A percentile compares a stretch with the other conserved stretches of the same genome.
These are phyloP conservation scores for Muscicapa striata DNA, from an alignment of 2,797 vertebrate species.

Conservation along the genomic window DNA sequence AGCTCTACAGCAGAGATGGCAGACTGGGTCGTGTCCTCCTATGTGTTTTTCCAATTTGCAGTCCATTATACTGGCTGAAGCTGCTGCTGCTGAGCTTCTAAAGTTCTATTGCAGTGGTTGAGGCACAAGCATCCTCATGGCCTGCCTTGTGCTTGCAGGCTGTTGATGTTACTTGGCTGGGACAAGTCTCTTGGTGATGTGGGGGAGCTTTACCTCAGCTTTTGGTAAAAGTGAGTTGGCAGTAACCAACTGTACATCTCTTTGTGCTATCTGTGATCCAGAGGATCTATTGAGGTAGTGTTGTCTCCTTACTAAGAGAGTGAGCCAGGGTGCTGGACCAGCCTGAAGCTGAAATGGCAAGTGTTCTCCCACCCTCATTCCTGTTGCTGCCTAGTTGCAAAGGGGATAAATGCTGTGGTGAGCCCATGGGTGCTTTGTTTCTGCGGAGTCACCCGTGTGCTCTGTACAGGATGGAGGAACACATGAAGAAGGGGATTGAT, in stretches of 20 bases:
- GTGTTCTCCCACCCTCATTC: neutral
- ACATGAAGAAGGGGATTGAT: neutral
- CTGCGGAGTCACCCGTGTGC: neutral
- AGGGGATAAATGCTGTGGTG: neutral
- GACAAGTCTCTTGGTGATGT: neutral
- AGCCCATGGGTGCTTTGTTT: neutral
- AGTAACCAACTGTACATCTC: neutral
- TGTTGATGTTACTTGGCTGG: neutral
- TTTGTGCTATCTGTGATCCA: neutral
- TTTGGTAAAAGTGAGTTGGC: neutral
- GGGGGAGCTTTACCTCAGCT: neutral
- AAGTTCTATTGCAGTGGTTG: neutral
- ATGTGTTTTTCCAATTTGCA: neutral
- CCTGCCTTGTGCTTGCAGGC: neutral
- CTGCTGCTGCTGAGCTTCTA: neutral
- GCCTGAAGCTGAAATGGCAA: neutral
- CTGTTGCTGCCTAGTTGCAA: neutral
- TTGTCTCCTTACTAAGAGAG: neutral
- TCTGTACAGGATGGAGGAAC: neutral
- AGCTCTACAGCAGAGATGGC: neutral
- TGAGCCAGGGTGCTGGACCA: neutral
- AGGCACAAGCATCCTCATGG: neutral
- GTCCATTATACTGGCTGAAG: neutral
- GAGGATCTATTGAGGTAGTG: fast-evolving
- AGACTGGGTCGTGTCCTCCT: neutral